Percentiles rank a stretch among this genome's conserved stretches.
Evolutionary conservation across 2,797 vertebrate species (phyloP).

Genomic region (Novumbra hubbsi): DNA sequence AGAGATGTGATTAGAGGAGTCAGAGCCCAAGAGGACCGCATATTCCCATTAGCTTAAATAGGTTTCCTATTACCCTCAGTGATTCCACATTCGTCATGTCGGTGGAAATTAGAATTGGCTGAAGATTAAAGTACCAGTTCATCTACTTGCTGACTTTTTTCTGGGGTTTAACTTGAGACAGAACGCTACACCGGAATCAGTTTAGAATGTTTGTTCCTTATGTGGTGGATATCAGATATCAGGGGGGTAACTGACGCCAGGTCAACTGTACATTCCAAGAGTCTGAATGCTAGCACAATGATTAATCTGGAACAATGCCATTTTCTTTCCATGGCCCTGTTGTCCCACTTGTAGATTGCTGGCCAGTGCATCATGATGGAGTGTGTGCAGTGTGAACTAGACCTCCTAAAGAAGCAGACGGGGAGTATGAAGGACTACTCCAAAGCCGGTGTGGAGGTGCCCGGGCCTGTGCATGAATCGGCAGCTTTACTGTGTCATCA

Average conservation of each 20-base stretch:
- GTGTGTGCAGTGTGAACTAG: constrained; percentile 18
- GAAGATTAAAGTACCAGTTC: background rate
- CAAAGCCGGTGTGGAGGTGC: constrained; percentile 15
- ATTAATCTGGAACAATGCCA: background rate
- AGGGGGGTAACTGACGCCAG: background rate
- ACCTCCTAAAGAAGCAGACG: constrained; percentile 10
- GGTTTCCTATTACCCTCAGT: constrained; percentile 7
- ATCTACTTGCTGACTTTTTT: background rate
- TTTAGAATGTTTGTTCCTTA: background rate
- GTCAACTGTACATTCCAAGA: background rate
- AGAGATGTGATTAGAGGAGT: constrained; percentile 29
- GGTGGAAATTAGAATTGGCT: background rate
- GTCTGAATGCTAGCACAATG: background rate
- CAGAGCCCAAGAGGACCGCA: constrained; percentile 2
- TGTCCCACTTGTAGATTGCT: constrained; percentile 7
- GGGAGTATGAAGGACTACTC: constrained; percentile 11
- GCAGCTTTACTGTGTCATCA: background rate
- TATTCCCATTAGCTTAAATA: constrained; percentile 5
- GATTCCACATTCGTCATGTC: constrained; percentile 16
- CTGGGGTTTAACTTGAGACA: background rate
- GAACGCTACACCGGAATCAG: background rate
- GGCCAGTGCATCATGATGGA: constrained; percentile 17
- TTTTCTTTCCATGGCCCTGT: background rate
- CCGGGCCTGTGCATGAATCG: background rate
- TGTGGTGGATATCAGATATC: no score